These are phyloP conservation scores for Agapornis roseicollis DNA, from an alignment of 2,113 vertebrate species.

Conservation along the genomic window DNA sequence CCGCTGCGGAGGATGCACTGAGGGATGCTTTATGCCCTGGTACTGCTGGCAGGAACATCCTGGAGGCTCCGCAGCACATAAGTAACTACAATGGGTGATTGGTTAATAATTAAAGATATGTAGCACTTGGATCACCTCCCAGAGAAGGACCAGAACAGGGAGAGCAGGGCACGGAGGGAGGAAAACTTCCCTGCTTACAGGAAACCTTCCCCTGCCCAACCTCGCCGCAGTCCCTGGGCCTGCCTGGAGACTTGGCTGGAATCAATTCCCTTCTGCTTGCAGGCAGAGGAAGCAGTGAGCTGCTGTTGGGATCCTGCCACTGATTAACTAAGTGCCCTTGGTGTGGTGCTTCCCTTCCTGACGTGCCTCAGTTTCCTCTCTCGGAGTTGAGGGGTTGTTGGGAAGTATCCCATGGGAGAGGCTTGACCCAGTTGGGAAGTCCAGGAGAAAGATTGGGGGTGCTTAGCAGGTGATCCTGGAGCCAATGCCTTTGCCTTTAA, in stretches of 20 bases:
- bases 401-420: not conserved
- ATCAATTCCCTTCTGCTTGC: not conserved
- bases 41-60: conserved; percentile 1
- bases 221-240: not conserved
- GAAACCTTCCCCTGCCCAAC: conserved; percentile 10
- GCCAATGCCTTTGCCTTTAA: not conserved
- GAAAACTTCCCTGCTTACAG: conserved; percentile 57
- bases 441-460: not conserved
- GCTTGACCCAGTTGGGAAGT: not conserved
- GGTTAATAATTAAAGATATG: conserved; percentile 66
- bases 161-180: not conserved
- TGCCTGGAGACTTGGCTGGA: not conserved
- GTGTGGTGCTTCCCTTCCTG: not conserved
- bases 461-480: not conserved
- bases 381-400: not conserved
- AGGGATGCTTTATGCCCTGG: not conserved
- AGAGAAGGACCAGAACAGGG: not conserved
- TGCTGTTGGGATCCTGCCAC: not conserved
- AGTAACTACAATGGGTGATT: conserved; percentile 39
- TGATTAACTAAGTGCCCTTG: not conserved
- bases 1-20: not conserved
- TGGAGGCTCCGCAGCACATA: not conserved
- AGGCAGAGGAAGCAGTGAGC: not conserved
- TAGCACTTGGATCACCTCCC: conserved; percentile 36
- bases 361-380: not conserved